Evolutionary conservation across 2,113 vertebrate species (phyloP), one percentile per base, ranked within the genome.

Genomic region (Eurystomus gularis): DNA sequence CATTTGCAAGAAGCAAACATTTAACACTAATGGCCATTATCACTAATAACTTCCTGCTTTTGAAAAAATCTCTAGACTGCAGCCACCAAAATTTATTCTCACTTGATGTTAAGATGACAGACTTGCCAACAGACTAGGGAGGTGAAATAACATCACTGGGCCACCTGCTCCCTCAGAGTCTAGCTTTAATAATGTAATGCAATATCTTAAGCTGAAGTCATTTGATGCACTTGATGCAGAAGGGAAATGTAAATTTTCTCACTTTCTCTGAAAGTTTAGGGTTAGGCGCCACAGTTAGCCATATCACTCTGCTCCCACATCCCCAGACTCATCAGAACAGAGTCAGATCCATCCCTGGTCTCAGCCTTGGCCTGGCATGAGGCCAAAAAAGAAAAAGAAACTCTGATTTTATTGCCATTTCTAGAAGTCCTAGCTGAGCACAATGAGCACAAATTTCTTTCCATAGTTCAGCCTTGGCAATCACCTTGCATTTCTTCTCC

Each of bases 41-140:
- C 40, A 61, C 82, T 68, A 61, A 8, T 35, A 88, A 71, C 13
- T 78, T 80, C 11, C 18, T 60, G 37, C 35, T 82, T 95, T 76
- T 62, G 54, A 94, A 81, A n/a, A 93, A 86, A 14, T 2, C 28
- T 29, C 62, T 64, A 71, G n/a, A 72, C 65, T 70, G 20, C 65
- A 94, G 65, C 44, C 70, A 82, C 52, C 48, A 84, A 52, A 81
- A 91, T 83, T 91, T 82, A 82, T 82, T 95, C 79, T 86, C 64
- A 57, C 23, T 86, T 90, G 84, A 76, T 16, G 5, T 90, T 80
- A 91, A 88, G 61, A 88, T 33, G 69, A 92, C 76, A 94, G 82
- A 95, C 88, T 86, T 93, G 82, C 82, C 82, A 93, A 81, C 60
- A 95, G 93, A 75, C 75, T 57, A 86, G 78, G n/a, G 87, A 95